Conservation (phyloP, 2,113 vertebrate genomes). For the Syngnathoides biaculeatus region DNA sequence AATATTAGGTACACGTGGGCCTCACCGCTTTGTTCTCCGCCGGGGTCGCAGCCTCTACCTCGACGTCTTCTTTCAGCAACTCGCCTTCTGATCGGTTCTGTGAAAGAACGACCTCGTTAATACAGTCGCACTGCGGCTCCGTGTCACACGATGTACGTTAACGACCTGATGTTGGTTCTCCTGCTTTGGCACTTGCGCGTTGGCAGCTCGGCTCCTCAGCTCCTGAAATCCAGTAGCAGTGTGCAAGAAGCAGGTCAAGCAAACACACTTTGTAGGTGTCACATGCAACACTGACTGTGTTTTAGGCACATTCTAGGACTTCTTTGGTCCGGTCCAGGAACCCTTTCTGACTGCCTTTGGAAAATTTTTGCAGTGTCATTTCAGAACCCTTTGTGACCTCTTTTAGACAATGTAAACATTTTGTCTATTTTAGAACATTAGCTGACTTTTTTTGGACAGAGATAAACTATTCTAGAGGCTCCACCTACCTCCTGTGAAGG, state of each 20-base stretch:
- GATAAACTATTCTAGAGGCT: neutral
- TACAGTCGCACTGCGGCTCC: neutral
- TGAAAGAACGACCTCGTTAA: neutral
- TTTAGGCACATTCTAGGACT: neutral
- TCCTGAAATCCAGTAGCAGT: constrained; percentile 34
- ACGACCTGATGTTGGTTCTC: constrained; percentile 29
- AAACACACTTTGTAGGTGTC: neutral
- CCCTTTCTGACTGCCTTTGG: no score
- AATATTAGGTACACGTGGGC: neutral
- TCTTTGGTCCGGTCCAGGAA: no score
- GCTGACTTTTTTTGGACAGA: neutral
- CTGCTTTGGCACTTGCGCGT: constrained; percentile 7
- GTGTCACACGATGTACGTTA: neutral
- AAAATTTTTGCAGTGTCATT: no score
- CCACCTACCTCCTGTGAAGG: constrained; percentile 30
- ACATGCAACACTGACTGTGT: neutral
- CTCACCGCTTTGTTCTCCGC: constrained; percentile 31
- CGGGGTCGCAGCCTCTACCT: neutral
- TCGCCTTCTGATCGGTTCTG: constrained; percentile 35
- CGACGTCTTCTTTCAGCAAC: constrained; percentile 12
- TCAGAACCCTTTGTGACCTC: neutral
- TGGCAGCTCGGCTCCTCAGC: constrained; percentile 11
- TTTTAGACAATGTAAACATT: no score
- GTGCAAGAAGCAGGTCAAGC: neutral
- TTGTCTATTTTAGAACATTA: no score